Evolutionary conservation across 2,113 vertebrate species (phyloP), one percentile per base, ranked within the genome.

Genomic region (Loxodonta africana): DNA sequence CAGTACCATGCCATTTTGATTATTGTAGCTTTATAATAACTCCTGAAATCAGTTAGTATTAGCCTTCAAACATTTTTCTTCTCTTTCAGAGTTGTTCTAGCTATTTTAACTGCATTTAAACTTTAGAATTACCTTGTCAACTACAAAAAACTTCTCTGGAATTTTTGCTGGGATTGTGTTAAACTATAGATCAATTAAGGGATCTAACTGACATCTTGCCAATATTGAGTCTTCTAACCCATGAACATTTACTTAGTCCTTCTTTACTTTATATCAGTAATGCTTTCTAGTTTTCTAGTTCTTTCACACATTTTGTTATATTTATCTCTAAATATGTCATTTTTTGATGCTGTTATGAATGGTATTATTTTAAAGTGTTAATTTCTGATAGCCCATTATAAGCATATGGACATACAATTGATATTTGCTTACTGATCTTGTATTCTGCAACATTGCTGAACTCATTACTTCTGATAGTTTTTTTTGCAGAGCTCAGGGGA

Each of bases 101-200:
- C 12, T 76, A 83, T 74, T 88, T 94, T 83, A 83, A 86, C 12
- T 78, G 33, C 6, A 65, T 65, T 85, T 77, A 41, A 94, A 57
- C 63, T 77, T 94, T 84, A 57, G 87, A 65, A 71, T 46, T 57
- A n/a, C 6, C 20, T 20, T 86, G 23, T 95, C 82, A 85, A 71
- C 41, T 81, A 87, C 21, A 46, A 23, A 78, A 74, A 74, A 44
- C 25, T 11, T 4, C 30, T 63, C 46, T 78, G n/a, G 18, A 26
- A 48, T 78, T 67, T 41, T 41, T 25, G 33, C 21, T 93, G 65
- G 28, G 46, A 87, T 15, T 93, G 14, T 69, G 37, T 46, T 87
- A 14, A 87, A 57, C 60, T 20, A 78, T 4, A 87, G 53, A 3
- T 12, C n/a, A 87, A 20, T 69, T 44, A 69, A 44, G 62, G 44